These are phyloP conservation scores for Cancer borealis DNA, from an alignment of 2,888 invertebrate genomes.

Conservation along the genomic window DNA sequence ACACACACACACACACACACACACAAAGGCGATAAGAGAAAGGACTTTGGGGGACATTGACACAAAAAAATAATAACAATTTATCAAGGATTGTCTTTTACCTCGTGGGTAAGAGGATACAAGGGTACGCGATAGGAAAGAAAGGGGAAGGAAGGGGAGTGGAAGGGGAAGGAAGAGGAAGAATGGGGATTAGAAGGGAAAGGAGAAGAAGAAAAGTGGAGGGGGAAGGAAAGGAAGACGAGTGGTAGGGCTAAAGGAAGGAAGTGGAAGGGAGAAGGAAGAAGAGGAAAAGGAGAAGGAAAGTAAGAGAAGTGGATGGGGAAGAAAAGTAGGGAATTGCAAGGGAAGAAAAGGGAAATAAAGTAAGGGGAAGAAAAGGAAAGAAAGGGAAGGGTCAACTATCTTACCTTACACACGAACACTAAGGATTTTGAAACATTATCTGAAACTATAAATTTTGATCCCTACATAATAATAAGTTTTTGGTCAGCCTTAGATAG, in stretches of 20 bases:
- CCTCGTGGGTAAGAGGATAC: too few relatives aligned
- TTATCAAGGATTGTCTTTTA: background rate
- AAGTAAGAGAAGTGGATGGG: background rate
- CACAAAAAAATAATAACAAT: background rate
- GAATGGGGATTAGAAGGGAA: background rate
- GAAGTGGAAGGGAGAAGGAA: background rate
- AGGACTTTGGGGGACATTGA: background rate
- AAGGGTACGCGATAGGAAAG: background rate
- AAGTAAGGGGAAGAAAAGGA: too few relatives aligned
- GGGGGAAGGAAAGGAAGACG: background rate
- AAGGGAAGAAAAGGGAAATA: background rate
- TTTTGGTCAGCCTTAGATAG: too few relatives aligned
- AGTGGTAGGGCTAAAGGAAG: background rate
- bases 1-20: too few relatives aligned
- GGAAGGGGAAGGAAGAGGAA: background rate
- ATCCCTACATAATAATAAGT: too few relatives aligned
- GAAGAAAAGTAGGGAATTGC: background rate
- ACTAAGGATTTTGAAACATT: too few relatives aligned
- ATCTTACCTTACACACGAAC: too few relatives aligned
- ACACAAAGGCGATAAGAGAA: background rate
- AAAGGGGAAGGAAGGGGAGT: background rate
- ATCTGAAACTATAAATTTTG: too few relatives aligned
- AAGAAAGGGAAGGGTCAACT: too few relatives aligned
- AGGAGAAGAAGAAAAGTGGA: background rate
- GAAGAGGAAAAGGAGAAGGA: background rate